phyloP scores from a whole-genome alignment of 1,140 invertebrate species.

The Dinothrombium tinctorium region DNA sequence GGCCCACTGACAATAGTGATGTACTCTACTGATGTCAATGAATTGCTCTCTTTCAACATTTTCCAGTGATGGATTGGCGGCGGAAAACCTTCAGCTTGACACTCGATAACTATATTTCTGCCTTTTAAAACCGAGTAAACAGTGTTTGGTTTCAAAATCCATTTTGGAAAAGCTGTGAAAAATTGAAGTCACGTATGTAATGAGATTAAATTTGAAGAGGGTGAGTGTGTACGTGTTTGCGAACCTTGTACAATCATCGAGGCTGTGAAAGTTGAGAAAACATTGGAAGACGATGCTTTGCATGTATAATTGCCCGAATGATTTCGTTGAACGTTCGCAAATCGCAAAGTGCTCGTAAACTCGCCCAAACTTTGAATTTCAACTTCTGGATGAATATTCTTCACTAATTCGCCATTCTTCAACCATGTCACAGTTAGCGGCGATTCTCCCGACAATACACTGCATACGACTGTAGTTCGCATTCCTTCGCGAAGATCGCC shows the following conservation, averaged over 20 bases:
- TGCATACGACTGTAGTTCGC: constrained; percentile 23
- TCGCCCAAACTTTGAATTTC: constrained; percentile 11
- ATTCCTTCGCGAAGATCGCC: constrained; percentile 35
- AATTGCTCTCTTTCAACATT: constrained; percentile 13
- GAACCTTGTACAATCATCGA: constrained; percentile 49
- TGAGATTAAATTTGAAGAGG: background rate
- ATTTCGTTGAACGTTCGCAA: constrained; percentile 8
- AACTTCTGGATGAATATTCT: constrained; percentile 20
- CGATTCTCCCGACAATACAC: constrained; percentile 19
- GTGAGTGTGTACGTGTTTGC: too few relatives aligned
- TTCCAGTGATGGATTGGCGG: constrained; percentile 23
- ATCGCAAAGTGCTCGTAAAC: constrained; percentile 11
- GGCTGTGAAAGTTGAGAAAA: constrained; percentile 23
- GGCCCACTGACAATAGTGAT: constrained; percentile 14
- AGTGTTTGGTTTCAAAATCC: constrained; percentile 22
- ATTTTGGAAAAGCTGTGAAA: constrained; percentile 23
- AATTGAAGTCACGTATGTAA: background rate
- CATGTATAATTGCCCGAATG: constrained; percentile 52
- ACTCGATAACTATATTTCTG: constrained; percentile 21
- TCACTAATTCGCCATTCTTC: constrained; percentile 19
- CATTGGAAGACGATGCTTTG: constrained; percentile 26
- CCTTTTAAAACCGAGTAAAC: constrained; percentile 22
- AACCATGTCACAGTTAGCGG: constrained; percentile 15
- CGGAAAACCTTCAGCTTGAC: constrained; percentile 24
- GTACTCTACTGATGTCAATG: background rate